Base-by-base conservation (phyloP, 2,797 vertebrate species). In the Chrysolophus pictus region DNA sequence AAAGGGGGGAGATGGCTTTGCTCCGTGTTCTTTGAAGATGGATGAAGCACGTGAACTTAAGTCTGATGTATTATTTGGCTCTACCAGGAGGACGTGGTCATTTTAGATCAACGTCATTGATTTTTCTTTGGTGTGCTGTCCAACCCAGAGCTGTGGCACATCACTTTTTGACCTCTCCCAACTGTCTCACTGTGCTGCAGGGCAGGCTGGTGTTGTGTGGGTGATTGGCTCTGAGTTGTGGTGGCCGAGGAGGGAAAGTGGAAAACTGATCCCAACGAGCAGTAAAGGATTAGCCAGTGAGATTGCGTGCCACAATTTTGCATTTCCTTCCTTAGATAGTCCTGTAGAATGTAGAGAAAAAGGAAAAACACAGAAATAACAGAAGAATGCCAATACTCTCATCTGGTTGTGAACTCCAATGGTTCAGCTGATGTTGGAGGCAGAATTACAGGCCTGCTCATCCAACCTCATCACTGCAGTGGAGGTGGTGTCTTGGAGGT, bases 251-350 rank as follows among this genome's bases (percentile, higher is more conserved):
- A 88, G 18, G 56, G 67, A 91, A 83, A 91, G 53, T 9, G n/a
- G 73, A 88, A 94, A 93, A 70, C 73, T 0, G 2, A 76, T 86
- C 58, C 55, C 81, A 72, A 72, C 55, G 63, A 80, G 62, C 72
- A 84, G 58, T 26, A 49, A 83, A 63, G 51, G 60, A 65, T 95
- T 94, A 84, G 62, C 53, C 71, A 39, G 75, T 58, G 72, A 92
- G 59, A 64, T 26, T 33, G 35, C 31, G 75, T 12, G 1, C 53
- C 64, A 7, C 35, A 80, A 75, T 87, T 76, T 75, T 75, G 60
- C 67, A 56, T 90, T 95, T 87, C 26, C 19, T 93, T 93, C 81
- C 75, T 76, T 85, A 65, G 63, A 63, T 70, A 65, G 55, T 93
- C 31, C 60, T 42, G 85, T 79, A 28, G 89, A 91, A 71, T 14